Conservation (phyloP, 2,888 invertebrate genomes). For the Apodemia mormo region DNA sequence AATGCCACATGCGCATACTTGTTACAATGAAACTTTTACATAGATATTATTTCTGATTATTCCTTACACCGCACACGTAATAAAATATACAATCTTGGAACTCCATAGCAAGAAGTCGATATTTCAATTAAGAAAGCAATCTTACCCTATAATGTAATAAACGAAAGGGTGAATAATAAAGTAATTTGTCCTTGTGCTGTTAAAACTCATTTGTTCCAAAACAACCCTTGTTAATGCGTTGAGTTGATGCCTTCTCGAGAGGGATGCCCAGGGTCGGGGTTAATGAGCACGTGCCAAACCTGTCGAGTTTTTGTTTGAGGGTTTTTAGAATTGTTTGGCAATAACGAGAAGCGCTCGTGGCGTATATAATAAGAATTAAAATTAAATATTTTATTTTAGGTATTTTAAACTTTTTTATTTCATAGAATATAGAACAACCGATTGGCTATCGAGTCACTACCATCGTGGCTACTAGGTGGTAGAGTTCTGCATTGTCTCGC, state of each 20-base stretch:
- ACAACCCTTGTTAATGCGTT: conserved; percentile 1
- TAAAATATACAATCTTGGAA: too few species aligned
- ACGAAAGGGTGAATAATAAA: conserved; percentile 1
- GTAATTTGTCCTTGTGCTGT: neutral
- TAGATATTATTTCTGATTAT: too few species aligned
- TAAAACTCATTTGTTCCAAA: conserved; percentile 1
- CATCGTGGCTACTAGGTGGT: too few species aligned
- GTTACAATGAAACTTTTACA: too few species aligned
- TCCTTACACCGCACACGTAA: too few species aligned
- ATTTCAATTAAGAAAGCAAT: neutral
- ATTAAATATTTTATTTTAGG: too few species aligned
- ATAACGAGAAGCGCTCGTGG: neutral
- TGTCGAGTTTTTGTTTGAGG: neutral
- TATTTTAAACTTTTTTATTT: too few species aligned
- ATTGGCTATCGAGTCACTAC: too few species aligned
- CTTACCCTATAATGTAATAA: neutral
- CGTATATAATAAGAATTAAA: neutral
- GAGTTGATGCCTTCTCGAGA: neutral
- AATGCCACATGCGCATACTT: too few species aligned
- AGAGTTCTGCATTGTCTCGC: too few species aligned
- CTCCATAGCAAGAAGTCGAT: too few species aligned
- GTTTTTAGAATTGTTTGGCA: neutral
- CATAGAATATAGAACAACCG: too few species aligned
- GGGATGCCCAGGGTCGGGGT: neutral
- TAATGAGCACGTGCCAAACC: neutral